These are phyloP conservation scores for Vanessa atalanta DNA, from an alignment of 1,140 invertebrate genomes.

Conservation along the genomic window DNA sequence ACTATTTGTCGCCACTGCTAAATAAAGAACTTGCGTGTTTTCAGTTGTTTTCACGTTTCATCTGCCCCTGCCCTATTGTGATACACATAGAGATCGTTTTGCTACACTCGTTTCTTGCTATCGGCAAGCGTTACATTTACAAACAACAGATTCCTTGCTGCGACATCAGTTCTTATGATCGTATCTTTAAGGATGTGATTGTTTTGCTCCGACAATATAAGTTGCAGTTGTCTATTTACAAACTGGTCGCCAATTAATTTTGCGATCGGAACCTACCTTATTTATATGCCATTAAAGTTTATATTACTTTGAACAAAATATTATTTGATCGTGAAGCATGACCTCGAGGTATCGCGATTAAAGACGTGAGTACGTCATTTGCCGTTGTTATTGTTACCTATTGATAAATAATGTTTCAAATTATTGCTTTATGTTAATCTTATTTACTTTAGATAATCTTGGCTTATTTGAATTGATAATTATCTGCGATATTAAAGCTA, in stretches of 20 bases:
- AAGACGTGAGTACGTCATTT: conserved; percentile 22
- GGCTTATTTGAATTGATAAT: conserved; percentile 31
- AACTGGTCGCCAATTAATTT: conserved; percentile 14
- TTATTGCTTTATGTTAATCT: conserved; percentile 30
- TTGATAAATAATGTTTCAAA: conserved; percentile 31
- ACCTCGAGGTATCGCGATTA: conserved; percentile 29
- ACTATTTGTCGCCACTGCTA: conserved; percentile 29
- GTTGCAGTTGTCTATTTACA: conserved; percentile 15
- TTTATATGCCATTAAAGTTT: background rate
- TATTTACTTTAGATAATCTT: conserved; percentile 29
- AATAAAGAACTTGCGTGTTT: conserved; percentile 32
- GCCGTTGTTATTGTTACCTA: conserved; percentile 23
- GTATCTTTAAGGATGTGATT: conserved; percentile 4
- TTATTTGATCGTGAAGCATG: background rate
- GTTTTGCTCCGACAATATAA: background rate
- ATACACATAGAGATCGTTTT: conserved; percentile 16
- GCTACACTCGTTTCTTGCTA: conserved; percentile 14
- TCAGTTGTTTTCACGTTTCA: conserved; percentile 21
- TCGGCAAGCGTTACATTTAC: conserved; percentile 13
- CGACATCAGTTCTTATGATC: background rate
- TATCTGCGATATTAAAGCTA: conserved; percentile 17
- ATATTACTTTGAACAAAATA: background rate
- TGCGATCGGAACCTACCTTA: background rate
- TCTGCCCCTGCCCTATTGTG: conserved; percentile 4
- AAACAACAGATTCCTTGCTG: conserved; percentile 2